Evolutionary conservation across 2,797 vertebrate genomes (phyloP).

Genomic region (Sphenodon punctatus): DNA sequence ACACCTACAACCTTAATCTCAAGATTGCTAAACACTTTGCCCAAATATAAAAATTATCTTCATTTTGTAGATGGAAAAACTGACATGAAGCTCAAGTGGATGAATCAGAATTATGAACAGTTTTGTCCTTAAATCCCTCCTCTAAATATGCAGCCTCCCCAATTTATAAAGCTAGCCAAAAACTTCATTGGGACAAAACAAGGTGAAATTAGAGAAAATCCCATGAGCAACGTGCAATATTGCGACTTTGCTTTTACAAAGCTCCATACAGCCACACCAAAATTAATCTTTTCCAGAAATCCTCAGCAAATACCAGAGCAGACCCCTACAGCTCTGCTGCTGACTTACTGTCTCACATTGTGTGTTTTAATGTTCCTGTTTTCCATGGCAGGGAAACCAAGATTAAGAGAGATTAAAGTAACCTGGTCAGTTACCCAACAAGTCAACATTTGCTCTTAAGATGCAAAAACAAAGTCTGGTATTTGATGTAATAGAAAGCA

Average conservation of each 20-base stretch:
- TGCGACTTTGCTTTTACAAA: neutral
- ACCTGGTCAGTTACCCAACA: neutral
- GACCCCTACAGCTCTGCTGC: neutral
- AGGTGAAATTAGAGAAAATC: no score
- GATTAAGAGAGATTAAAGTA: neutral
- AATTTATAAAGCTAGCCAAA: no score
- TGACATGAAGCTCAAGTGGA: no score
- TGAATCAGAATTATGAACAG: no score
- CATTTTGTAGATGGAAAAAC: neutral
- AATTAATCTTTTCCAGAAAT: no score
- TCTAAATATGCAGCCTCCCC: no score
- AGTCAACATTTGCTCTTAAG: neutral
- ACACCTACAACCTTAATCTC: neutral
- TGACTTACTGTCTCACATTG: neutral
- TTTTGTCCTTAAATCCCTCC: no score
- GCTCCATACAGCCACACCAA: neutral
- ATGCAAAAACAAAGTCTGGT: neutral
- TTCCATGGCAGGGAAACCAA: no score
- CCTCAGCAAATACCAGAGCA: neutral
- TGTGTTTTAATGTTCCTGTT: no score
- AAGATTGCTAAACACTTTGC: neutral
- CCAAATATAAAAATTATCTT: neutral
- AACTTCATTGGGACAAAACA: no score
- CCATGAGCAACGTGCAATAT: no score
- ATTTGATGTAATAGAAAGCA: rapidly evolving